These are phyloP conservation scores for Erannis defoliaria DNA, from an alignment of 2,888 invertebrate genomes.

Conservation along the genomic window DNA sequence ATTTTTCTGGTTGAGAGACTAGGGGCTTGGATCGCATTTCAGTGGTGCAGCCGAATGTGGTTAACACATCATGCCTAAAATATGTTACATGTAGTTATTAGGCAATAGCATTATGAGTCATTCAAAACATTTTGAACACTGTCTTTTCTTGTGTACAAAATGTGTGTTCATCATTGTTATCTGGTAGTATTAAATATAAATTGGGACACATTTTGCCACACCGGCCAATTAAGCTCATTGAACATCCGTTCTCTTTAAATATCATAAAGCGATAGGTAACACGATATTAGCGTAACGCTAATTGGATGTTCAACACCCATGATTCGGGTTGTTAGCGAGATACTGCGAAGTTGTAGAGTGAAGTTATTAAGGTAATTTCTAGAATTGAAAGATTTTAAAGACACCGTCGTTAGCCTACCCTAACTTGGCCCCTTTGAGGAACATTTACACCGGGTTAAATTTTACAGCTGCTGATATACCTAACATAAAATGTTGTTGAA, in stretches of 20 bases:
- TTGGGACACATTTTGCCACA: neutral
- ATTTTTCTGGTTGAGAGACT: too few relatives aligned
- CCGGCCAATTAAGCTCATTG: conserved; percentile 3
- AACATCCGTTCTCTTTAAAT: conserved; percentile 14
- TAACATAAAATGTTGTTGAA: too few relatives aligned
- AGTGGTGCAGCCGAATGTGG: too few relatives aligned
- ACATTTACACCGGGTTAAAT: too few relatives aligned
- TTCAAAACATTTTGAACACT: too few relatives aligned
- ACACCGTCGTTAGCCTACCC: neutral
- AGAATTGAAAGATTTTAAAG: neutral
- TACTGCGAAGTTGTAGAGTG: conserved; percentile 14
- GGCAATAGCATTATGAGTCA: too few relatives aligned
- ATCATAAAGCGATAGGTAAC: conserved; percentile 19
- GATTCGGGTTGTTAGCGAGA: conserved; percentile 23
- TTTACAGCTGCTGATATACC: too few relatives aligned
- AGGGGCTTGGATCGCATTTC: too few relatives aligned
- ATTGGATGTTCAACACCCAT: conserved; percentile 24
- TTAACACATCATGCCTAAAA: neutral
- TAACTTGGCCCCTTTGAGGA: neutral
- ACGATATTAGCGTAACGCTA: conserved; percentile 17
- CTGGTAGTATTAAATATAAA: neutral
- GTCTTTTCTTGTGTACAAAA: too few relatives aligned
- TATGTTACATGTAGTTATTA: too few relatives aligned
- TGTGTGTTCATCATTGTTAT: neutral
- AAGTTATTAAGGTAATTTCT: conserved; percentile 5